Evolutionary conservation across 2,888 invertebrate species (phyloP), one percentile per base, ranked within the genome.

Genomic region (Pantelozetes paolii): DNA sequence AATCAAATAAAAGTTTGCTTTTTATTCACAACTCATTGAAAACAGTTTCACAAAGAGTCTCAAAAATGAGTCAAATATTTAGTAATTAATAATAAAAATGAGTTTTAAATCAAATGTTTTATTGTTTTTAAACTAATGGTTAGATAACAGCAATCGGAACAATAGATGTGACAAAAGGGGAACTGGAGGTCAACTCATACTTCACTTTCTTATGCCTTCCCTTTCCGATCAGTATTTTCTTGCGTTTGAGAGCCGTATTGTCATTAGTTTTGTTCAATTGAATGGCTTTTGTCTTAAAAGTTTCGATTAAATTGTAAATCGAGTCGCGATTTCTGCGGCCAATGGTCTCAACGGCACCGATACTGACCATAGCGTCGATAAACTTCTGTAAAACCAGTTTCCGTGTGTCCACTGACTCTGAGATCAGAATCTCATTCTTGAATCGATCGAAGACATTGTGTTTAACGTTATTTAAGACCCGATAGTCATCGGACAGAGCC

Each of bases 161-260:
- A 30, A 73, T 50, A 6, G 73, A 73, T 40, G 67, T 67, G 36
- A 73, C 73, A 40, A 73, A 73, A 6, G 73, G 73, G 1, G 57
- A 23, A 5, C 23, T 73, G 0, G 69, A 45, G 13, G 48, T 42
- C 30, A 69, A 15, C 42, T 73, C 69, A 32, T 73, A 73, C 36
- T 69, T 73, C 13, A 48, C 30, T 54, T 69, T 73, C 32, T 73
- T 73, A 26, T 69, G 67, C 20, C 45, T 57, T 26, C 59, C 42
- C 0, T 32, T n/a, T 69, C 69, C 69, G 26, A 69, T 40, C 15
- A 73, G 23, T n/a, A 62, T 62, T 20, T 62, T 62, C 57, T 45
- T 73, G 11, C 73, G 9, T 32, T 73, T 73, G 13, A 71, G 11
- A 45, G n/a, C n/a, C n/a, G 23, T 18, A 13, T 67, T 59, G 11